Conservation (phyloP, 2,888 invertebrate species). For the Conchocele bisecta region DNA sequence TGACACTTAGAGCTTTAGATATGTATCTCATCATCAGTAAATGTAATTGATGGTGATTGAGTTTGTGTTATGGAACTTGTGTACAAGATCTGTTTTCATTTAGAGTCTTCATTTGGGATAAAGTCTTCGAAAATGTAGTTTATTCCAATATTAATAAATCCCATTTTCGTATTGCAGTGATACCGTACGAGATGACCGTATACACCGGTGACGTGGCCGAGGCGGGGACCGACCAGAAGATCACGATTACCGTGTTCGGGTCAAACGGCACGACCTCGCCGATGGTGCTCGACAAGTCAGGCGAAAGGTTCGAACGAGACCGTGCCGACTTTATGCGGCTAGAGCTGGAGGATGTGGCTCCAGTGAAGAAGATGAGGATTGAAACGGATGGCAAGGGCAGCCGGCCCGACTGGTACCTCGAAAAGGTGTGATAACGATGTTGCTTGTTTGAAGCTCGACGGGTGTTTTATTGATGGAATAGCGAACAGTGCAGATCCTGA, state of each 20-base stretch:
- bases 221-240: slow-evolving; percentile 80
- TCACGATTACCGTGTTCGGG: slow-evolving; percentile 80
- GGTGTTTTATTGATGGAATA: no score
- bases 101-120: no score
- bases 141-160: no score
- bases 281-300: slow-evolving; percentile 76
- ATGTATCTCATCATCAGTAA: no score
- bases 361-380: slow-evolving; percentile 80
- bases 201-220: slow-evolving; percentile 78
- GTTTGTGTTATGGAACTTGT: no score
- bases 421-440: slow-evolving; percentile 72
- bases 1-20: no score
- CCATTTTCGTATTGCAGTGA: slow-evolving; percentile 80
- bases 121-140: no score
- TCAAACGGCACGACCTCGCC: slow-evolving; percentile 76
- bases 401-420: slow-evolving; percentile 79
- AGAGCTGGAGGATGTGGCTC: slow-evolving; percentile 81
- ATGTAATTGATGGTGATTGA: no score
- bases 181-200: slow-evolving; percentile 81
- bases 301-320: slow-evolving; percentile 81
- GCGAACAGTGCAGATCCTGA: no score
- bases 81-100: no score
- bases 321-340: slow-evolving; percentile 78
- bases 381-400: slow-evolving; percentile 77
- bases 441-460: neutral